phyloP scores from a whole-genome alignment of 2,113 vertebrate genomes.

The Nycticorax nycticorax region DNA sequence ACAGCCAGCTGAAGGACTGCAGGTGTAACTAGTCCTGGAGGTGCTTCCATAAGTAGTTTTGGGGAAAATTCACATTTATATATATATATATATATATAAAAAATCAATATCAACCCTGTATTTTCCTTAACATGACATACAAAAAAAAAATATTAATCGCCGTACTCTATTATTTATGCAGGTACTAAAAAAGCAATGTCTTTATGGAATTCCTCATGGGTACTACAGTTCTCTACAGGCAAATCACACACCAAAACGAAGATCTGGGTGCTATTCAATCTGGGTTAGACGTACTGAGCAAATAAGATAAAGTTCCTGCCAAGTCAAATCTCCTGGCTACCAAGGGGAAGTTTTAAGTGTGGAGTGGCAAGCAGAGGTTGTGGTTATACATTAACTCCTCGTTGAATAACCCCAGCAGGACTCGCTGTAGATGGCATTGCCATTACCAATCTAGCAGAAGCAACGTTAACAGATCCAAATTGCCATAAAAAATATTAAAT shows the following conservation, averaged over 20 bases:
- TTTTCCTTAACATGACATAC: not conserved
- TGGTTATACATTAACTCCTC: not conserved
- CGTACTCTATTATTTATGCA: not conserved
- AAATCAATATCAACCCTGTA: not conserved
- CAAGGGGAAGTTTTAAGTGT: not conserved
- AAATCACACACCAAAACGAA: not conserved
- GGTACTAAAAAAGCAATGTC: not conserved
- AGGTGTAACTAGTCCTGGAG: not conserved
- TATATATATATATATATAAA: not conserved
- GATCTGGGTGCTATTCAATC: not conserved
- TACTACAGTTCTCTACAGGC: not conserved
- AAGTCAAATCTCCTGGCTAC: not conserved
- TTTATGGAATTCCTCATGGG: not conserved
- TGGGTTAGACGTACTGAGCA: not conserved
- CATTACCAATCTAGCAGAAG: not conserved
- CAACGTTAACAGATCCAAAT: not conserved
- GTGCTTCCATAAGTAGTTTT: not conserved
- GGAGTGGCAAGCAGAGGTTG: not conserved
- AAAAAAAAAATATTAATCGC: not conserved
- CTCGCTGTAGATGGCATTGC: accelerated
- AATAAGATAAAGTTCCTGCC: not conserved
- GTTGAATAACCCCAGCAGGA: not conserved
- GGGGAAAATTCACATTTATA: not conserved
- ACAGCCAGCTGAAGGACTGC: not conserved
- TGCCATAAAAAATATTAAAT: not conserved